Evolutionary conservation across 2,797 vertebrate genomes (phyloP), one percentile per base, ranked within the genome.

Genomic region (Hoplostethus mediterraneus): DNA sequence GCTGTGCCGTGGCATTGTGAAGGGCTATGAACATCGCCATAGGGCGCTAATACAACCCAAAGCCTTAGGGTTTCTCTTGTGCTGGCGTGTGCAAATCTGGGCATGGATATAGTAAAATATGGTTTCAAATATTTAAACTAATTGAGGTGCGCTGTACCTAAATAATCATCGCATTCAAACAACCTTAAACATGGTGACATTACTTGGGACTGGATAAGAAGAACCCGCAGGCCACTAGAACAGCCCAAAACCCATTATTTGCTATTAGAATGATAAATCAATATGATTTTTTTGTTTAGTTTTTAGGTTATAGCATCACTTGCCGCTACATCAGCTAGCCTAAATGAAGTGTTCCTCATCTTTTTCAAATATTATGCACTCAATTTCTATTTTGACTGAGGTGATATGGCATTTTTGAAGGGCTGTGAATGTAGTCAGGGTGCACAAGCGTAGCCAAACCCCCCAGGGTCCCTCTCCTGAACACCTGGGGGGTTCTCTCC

Each of bases 401-500:
- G 75, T 76, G 69, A 78, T 78, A 45, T 81, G 67, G 77, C 82
- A 79, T 85, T 85, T 17, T 80, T 86, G 81, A 90, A 87, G 71
- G 73, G 70, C 72, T 88, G 83, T 71, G 74, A 84, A 81, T 77
- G 75, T 73, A 85, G 80, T 21, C 47, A 70, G 66, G 47, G 73
- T 89, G 76, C 85, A 75, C 71, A 67, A 57, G 83, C 72, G 44
- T 49, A 67, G 71, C 79, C 74, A 59, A 83, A 88, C 79, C 75
- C 90, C 88, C 86, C 54, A 68, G 85, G 73, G 89, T 75, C 62
- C 82, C 73, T 85, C 67, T 82, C 44, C 57, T 80, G 57, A 84
- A 79, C 25, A 80, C 90, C 87, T 77, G 60, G 81, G 84, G 87
- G 86, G 52, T 63, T 81, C 79, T 87, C 68, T 80, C 59, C 79